Evolutionary conservation across 1,140 invertebrate species (phyloP).

Genomic region (Conopomorpha cramerella): DNA sequence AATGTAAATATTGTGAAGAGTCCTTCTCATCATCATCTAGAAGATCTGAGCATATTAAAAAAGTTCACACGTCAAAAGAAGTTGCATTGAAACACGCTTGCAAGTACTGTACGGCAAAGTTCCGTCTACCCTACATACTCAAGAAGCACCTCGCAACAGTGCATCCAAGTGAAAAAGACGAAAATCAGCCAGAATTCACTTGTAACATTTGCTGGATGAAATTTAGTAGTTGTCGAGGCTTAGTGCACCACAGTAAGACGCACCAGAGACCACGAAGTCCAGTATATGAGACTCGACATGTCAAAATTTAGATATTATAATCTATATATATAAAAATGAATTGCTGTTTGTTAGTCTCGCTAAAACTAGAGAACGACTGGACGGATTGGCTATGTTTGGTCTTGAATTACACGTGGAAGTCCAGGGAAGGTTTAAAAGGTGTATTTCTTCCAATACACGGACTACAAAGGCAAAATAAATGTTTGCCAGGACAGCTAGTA

Average conservation of each 20-base stretch:
- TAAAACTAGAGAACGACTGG: too few relatives aligned
- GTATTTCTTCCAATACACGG: too few relatives aligned
- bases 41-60: slow-evolving; percentile 34
- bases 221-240: slow-evolving; percentile 21
- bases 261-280: too few relatives aligned
- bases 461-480: too few relatives aligned
- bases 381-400: too few relatives aligned
- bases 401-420: too few relatives aligned
- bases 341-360: too few relatives aligned
- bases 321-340: too few relatives aligned
- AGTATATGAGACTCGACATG: too few relatives aligned
- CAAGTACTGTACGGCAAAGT: slow-evolving; percentile 25
- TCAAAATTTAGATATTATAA: too few relatives aligned
- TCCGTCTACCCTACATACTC: slow-evolving; percentile 22
- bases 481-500: too few relatives aligned
- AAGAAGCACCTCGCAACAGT: slow-evolving; percentile 22
- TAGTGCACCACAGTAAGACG: slow-evolving; percentile 26
- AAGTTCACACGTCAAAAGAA: slow-evolving; percentile 15
- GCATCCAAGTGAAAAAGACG: slow-evolving; percentile 12
- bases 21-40: slow-evolving; percentile 33
- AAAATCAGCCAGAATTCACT: slow-evolving; percentile 10
- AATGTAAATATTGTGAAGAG: slow-evolving; percentile 27
- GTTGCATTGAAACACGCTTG: slow-evolving; percentile 24
- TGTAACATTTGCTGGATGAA: slow-evolving; percentile 24
- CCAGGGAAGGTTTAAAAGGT: too few relatives aligned